Evolutionary conservation across 2,888 invertebrate species (phyloP), one percentile per base, ranked within the genome.

Genomic region (Nomada hirtipes): DNA sequence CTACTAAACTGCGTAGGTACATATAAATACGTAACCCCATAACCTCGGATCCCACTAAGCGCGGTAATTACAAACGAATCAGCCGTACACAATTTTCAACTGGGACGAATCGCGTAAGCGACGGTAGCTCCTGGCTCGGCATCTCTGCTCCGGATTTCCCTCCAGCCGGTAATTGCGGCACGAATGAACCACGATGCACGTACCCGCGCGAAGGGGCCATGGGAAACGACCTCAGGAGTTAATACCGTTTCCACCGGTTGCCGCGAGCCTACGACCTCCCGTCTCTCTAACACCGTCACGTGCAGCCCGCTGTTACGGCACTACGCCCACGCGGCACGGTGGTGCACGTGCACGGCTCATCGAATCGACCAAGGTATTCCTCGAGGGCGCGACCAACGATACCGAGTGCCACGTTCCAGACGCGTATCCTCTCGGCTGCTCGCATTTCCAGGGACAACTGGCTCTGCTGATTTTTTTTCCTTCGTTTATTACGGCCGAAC

Each of bases 171-270:
- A 89, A 90, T 90, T 90, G 87, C 88, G 79, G 64, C 52, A 61
- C 59, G 85, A 86, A 86, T 83, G 71, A 63, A 50, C 23, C 65
- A 20, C 20, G 47, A 36, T 26, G 81, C 69, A 69, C 75, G 74
- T 72, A 72, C 60, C 80, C 60, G n/a, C 44, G 18, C 52, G 70
- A 85, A 68, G 72, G 82, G 82, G 82, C 78, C 83, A 89, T 86
- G 87, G 85, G 88, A 88, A 89, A 87, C 82, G 85, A 87, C 85
- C 85, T 80, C 79, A 11, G 15, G 52, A 79, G 84, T 83, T 89
- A 81, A 88, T 85, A 73, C 81, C 55, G 73, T 80, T 81, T 63
- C 63, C 68, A 75, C 53, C 69, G 73, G 65, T 75, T 60, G 50
- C 67, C 26, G 52, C 68, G 57, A 71, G 75, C 52, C 65, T 72